Conservation (phyloP, 1,140 invertebrate genomes). For the Helicoverpa zea region DNA sequence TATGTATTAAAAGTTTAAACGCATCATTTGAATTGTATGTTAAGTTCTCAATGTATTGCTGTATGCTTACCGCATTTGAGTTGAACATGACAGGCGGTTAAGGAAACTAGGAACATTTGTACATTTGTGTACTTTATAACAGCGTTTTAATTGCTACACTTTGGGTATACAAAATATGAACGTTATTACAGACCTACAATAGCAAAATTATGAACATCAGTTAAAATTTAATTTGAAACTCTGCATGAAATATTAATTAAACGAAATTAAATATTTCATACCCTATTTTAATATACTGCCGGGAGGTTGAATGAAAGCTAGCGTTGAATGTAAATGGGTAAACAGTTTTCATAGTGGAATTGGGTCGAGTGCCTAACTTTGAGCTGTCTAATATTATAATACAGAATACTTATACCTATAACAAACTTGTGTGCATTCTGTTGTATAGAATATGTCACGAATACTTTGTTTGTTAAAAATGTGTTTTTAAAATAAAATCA, state of each 20-base stretch:
- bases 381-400: not conserved
- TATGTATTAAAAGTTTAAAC: no score
- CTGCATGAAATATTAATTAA: conserved; percentile 22
- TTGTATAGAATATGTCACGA: not conserved
- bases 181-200: no score
- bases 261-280: conserved; percentile 17
- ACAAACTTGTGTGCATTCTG: no score
- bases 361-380: not conserved
- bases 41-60: no score
- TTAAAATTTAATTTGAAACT: conserved; percentile 7
- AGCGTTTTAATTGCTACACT: no score
- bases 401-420: not conserved
- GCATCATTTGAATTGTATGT: no score
- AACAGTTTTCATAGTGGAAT: conserved; percentile 17
- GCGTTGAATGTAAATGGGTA: conserved; percentile 23
- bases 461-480: not conserved
- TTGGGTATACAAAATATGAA: no score
- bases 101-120: no score
- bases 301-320: conserved; percentile 16
- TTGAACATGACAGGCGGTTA: no score
- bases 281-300: conserved; percentile 16
- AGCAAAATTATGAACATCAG: not conserved
- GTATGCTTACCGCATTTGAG: no score
- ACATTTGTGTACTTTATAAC: no score
- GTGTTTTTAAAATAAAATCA: not conserved